Conservation (phyloP, 2,888 invertebrate genomes). For the Acholoe squamosa region DNA sequence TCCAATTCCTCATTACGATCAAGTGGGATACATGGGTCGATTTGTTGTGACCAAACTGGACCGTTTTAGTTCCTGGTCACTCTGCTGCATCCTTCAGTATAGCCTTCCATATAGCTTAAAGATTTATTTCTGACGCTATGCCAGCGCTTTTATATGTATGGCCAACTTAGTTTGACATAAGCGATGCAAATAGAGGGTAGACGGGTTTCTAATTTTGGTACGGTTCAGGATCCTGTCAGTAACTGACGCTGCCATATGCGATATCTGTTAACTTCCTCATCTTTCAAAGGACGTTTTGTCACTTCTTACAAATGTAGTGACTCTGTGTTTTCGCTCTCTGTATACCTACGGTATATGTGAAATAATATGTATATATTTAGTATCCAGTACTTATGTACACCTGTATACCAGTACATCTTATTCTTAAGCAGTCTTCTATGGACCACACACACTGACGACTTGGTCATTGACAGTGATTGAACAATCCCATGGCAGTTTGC, state of each 20-base stretch:
- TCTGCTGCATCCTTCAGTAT: no score
- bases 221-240: conserved; percentile 56
- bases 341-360: background rate
- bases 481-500: no score
- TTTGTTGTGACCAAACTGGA: background rate
- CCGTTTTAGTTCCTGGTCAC: background rate
- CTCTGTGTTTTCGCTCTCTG: background rate
- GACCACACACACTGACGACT: no score
- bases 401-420: background rate
- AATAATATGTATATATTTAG: background rate
- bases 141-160: background rate
- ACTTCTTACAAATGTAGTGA: background rate
- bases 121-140: background rate
- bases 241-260: conserved; percentile 53
- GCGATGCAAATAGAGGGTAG: background rate
- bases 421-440: no score
- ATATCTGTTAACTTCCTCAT: background rate
- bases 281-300: conserved; percentile 4
- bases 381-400: background rate
- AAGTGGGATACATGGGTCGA: background rate
- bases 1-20: no score
- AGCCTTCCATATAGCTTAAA: no score
- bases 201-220: background rate
- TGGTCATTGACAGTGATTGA: no score
- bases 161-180: background rate